Evolutionary conservation across 2,797 vertebrate species (phyloP).

Genomic region (Dipus sagitta): DNA sequence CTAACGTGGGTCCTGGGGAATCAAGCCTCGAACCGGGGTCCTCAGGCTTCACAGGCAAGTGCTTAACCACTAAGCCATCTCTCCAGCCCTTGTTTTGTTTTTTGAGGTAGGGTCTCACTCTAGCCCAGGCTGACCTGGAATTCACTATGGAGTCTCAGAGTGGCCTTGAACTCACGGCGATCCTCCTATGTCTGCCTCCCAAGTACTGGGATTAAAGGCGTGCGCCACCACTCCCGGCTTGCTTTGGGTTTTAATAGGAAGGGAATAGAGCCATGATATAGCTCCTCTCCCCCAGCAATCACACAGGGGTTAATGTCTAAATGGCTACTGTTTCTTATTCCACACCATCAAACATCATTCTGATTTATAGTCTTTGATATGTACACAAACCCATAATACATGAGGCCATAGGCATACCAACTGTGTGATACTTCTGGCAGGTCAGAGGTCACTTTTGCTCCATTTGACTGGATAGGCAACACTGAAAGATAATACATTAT

Average conservation of each 20-base stretch:
- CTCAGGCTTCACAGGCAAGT: no score
- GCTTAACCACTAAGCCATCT: no score
- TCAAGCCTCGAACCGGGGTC: no score
- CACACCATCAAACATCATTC: neutral
- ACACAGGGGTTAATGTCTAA: neutral
- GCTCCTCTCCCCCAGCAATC: neutral
- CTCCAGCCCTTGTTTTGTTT: no score
- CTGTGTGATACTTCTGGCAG: neutral
- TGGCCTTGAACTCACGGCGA: no score
- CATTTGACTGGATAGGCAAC: neutral
- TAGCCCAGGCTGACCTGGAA: no score
- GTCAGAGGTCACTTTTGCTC: conserved; percentile 34
- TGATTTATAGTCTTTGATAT: neutral
- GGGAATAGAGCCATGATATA: neutral
- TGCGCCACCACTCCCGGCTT: no score
- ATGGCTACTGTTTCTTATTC: neutral
- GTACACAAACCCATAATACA: neutral
- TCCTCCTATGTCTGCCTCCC: no score
- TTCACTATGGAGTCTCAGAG: no score
- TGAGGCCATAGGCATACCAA: neutral
- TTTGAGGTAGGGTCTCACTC: no score
- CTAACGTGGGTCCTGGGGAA: no score
- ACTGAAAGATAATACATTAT: neutral
- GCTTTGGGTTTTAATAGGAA: conserved; percentile 33
- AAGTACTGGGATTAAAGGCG: no score